Conservation (phyloP, 2,888 invertebrate genomes). For the Lomographa bimaculata region DNA sequence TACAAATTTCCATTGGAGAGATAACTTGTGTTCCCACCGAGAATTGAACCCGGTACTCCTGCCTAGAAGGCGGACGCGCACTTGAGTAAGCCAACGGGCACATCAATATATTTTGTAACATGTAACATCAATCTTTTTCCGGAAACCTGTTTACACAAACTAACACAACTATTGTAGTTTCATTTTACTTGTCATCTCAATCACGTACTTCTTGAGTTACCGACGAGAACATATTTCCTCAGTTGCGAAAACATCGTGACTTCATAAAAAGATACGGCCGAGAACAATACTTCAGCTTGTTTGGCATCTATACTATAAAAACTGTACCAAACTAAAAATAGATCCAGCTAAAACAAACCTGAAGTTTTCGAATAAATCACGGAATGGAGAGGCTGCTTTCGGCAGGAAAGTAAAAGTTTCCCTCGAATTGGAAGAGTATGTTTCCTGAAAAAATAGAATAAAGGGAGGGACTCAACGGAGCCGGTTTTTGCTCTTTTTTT, state of each 20-base stretch:
- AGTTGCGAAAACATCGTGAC: slow-evolving; percentile 12
- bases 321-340: slow-evolving; percentile 25
- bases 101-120: no score
- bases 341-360: slow-evolving; percentile 25
- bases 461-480: no score
- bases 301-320: slow-evolving; percentile 21
- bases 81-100: no score
- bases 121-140: no score
- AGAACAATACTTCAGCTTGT: slow-evolving; percentile 19
- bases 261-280: slow-evolving; percentile 12
- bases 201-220: slow-evolving; percentile 10
- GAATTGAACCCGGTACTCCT: no score
- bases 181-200: not conserved
- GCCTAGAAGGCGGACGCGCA: no score
- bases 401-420: slow-evolving; percentile 19
- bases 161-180: no score
- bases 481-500: no score
- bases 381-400: slow-evolving; percentile 23
- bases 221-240: slow-evolving; percentile 11
- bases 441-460: slow-evolving; percentile 15
- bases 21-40: no score
- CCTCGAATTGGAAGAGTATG: slow-evolving; percentile 12
- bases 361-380: slow-evolving; percentile 25
- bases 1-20: no score
- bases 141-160: no score